Evolutionary conservation across 2,113 vertebrate genomes (phyloP), one percentile per base, ranked within the genome.

Genomic region (Cyprinus carpio): DNA sequence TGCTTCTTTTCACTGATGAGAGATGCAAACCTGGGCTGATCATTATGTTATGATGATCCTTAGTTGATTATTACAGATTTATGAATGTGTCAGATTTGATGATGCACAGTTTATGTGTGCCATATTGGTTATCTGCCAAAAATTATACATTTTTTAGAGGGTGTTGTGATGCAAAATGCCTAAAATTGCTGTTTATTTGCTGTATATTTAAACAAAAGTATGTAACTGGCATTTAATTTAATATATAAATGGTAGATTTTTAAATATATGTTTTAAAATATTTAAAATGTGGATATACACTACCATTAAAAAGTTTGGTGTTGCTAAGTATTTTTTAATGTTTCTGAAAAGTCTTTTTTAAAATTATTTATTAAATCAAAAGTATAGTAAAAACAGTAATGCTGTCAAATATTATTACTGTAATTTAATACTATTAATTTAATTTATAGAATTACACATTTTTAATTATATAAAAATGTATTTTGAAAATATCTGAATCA

Each of bases 11-110:
- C 9, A n/a, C 31, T 40, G 67, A 71, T 23, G 34, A 71, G 65
- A 69, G 31, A 40, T 71, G 67, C 67, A 71, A 71, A 71, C 18
- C 4, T 71, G 9, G 5, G 10, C 10, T 77, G 51, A 34, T 77
- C 67, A 40, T 40, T 34, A 6, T 34, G 10, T 2, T 20, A 11
- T 58, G 29, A 77, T 77, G 13, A 54, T 31, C 2, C 13, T 76
- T 49, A 76, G n/a, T 51, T 54, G 43, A 75, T 49, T 75, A 27
- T 75, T 75, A 75, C 46, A 29, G 23, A 46, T 40, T 74, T 58
- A 23, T 9, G 54, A 58, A 58, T 58, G 54, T 56, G 18, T 58
- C 54, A 58, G 54, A 58, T 75, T 49, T 25, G 25, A 74, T 13
- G 43, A 75, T 75, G 13, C 29, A 69, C 64, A 34, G 18, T 34